A percentile compares a stretch with the other conserved stretches of the same genome.
Evolutionary conservation across 2,797 vertebrate genomes (phyloP).

Genomic region (Enteromius paludinosus): DNA sequence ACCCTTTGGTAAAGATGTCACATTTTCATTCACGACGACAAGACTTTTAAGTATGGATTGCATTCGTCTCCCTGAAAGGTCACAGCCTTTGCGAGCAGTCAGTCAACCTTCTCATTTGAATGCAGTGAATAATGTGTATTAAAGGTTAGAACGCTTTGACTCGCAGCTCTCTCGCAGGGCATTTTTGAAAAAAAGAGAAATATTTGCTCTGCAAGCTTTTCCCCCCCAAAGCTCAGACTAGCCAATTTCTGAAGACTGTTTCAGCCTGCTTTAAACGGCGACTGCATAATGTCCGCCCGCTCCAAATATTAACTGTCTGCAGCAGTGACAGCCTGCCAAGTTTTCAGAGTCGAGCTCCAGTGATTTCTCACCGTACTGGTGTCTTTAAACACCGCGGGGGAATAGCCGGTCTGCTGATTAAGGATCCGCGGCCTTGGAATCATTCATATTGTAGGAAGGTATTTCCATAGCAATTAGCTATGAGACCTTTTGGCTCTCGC

Average conservation of each 20-base stretch:
- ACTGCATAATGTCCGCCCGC: slow-evolving; percentile 44
- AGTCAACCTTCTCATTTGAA: slow-evolving; percentile 50
- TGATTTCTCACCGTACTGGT: slow-evolving; percentile 35
- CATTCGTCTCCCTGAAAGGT: slow-evolving; percentile 56
- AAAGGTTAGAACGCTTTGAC: slow-evolving; percentile 57
- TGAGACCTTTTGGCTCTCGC: slow-evolving; percentile 54
- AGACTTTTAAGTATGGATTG: slow-evolving; percentile 22
- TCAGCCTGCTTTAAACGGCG: slow-evolving; percentile 35
- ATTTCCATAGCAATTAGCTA: slow-evolving; percentile 61
- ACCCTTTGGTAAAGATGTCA: slow-evolving; percentile 41
- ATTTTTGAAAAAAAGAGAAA: slow-evolving; percentile 35
- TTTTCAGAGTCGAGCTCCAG: slow-evolving; percentile 50
- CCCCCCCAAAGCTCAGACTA: slow-evolving; percentile 15
- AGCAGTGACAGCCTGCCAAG: slow-evolving; percentile 51
- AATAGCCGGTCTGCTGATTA: slow-evolving; percentile 53
- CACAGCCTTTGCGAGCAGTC: slow-evolving; percentile 47
- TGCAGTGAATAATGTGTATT: slow-evolving; percentile 45
- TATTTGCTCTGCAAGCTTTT: slow-evolving; percentile 30
- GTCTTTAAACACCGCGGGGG: slow-evolving; percentile 48
- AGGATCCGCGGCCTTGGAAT: slow-evolving; percentile 40
- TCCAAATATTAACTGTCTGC: slow-evolving; percentile 50
- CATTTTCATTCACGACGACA: slow-evolving; percentile 37
- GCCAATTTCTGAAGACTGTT: slow-evolving; percentile 27
- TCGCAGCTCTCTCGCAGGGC: slow-evolving; percentile 32
- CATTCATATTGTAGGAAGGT: slow-evolving; percentile 51